Base-by-base conservation (phyloP, 2,888 invertebrate genomes). In the Hemaris fuciformis region DNA sequence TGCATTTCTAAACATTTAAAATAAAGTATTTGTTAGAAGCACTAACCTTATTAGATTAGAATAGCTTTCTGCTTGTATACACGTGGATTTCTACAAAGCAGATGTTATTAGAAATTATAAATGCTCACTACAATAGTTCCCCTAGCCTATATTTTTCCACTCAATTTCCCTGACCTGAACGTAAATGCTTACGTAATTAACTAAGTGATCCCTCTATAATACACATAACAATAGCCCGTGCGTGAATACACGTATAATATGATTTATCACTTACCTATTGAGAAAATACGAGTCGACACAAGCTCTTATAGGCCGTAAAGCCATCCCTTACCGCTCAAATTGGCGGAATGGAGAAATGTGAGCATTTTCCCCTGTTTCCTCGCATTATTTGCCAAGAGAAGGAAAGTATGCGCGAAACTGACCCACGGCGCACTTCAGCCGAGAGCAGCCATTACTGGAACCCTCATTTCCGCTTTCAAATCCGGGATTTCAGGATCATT, bases 391-490 rank as follows among this genome's bases (percentile, higher is more conserved):
- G 74, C 75, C 64, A 70, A 75, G 78, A 78, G 76, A 57, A n/a
- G 57, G 60, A 53, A 60, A 60, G 60, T 60, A 67, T 69, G 75
- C 66, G 67, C 66, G 68, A 75, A 77, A 75, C 77, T 77, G 81
- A 79, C 79, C 81, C 77, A 70, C 72, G 77, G 75, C 75, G 73
- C 70, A 76, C 75, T 81, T 83, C 85, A 86, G 82, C 67, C 71
- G 65, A 75, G 76, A 72, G 77, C 73, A 77, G 79, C 82, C 81
- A 81, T 85, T 83, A 85, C 76, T 67, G 68, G 72, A 68, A 75
- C 79, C 83, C 81, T 83, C 79, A 81, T 85, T 85, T 87, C 87
- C 86, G 74, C 71, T 61, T 69, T 65, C 64, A 71, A 73, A 76
- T 79, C 75, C 76, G 75, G 71, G 69, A 64, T 71, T 73, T 75